Conservation (phyloP, 2,888 invertebrate species). For the Polydesmus complanatus region DNA sequence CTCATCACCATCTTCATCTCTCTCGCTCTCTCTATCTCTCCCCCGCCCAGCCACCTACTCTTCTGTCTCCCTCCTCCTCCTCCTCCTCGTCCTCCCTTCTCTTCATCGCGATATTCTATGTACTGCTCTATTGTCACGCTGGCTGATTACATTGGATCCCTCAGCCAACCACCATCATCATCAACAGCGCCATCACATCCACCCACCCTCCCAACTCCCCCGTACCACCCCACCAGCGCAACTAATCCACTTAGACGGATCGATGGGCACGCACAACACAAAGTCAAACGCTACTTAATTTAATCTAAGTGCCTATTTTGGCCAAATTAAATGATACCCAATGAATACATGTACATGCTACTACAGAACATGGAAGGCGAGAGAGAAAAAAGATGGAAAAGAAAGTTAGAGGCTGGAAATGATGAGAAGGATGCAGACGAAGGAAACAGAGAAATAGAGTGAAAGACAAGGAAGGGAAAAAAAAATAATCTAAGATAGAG, state of each 20-base stretch:
- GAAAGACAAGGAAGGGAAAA: neutral
- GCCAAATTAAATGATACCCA: slow-evolving; percentile 18
- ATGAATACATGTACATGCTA: slow-evolving; percentile 13
- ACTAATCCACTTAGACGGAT: slow-evolving; percentile 8
- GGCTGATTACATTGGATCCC: slow-evolving; percentile 2
- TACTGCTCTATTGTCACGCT: neutral
- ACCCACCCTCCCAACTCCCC: neutral
- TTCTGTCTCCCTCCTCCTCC: no score
- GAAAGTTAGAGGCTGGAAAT: no score
- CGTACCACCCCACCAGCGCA: neutral
- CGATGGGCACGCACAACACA: slow-evolving; percentile 10
- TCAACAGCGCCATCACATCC: neutral
- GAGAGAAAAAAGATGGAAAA: neutral
- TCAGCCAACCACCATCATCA: neutral
- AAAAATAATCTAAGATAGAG: slow-evolving; percentile 7
- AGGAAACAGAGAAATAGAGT: slow-evolving; percentile 1
- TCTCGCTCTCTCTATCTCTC: neutral
- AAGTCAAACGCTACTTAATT: slow-evolving; percentile 19
- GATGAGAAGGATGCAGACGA: neutral
- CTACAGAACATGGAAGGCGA: neutral
- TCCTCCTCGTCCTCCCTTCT: no score
- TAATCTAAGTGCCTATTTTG: slow-evolving; percentile 18
- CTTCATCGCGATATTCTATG: no score
- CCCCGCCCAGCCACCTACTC: neutral
- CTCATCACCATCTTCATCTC: neutral